A percentile compares a stretch with the other conserved stretches of the same genome.
Conservation (phyloP, 1,140 invertebrate genomes). For the Neodiprion pinetum region DNA sequence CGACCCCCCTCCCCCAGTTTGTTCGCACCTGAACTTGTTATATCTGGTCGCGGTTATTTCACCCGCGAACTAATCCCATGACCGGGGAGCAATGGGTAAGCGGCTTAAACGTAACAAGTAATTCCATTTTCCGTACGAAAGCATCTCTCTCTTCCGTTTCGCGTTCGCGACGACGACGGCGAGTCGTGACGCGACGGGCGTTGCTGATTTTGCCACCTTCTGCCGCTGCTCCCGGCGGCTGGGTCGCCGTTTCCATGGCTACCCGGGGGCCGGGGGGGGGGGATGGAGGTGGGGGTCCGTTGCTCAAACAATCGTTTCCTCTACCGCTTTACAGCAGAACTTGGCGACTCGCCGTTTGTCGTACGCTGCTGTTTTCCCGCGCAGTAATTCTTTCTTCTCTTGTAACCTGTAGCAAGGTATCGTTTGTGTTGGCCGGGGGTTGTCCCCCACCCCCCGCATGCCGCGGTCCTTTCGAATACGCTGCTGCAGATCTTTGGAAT, state of each 20-base stretch:
- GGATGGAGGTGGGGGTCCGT: not conserved
- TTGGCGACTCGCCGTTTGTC: not conserved
- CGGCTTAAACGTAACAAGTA: slow-evolving; percentile 7
- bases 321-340: not conserved
- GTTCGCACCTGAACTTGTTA: too few relatives aligned
- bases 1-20: too few relatives aligned
- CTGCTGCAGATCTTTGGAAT: not conserved
- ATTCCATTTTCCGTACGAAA: slow-evolving; percentile 4
- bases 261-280: not conserved
- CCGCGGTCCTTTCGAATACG: too few relatives aligned
- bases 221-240: not conserved
- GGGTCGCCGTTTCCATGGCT: not conserved
- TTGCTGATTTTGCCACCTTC: too few relatives aligned
- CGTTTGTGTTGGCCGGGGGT: too few relatives aligned
- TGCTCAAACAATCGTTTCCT: not conserved
- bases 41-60: not conserved
- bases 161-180: too few relatives aligned
- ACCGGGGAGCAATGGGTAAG: not conserved
- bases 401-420: too few relatives aligned
- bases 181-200: too few relatives aligned
- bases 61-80: not conserved
- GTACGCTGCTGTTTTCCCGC: not conserved
- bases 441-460: not conserved
- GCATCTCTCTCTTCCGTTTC: not conserved
- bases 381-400: too few relatives aligned